phyloP scores from a whole-genome alignment of 64 coral and sea anemone species.

The Montipora foliosa region DNA sequence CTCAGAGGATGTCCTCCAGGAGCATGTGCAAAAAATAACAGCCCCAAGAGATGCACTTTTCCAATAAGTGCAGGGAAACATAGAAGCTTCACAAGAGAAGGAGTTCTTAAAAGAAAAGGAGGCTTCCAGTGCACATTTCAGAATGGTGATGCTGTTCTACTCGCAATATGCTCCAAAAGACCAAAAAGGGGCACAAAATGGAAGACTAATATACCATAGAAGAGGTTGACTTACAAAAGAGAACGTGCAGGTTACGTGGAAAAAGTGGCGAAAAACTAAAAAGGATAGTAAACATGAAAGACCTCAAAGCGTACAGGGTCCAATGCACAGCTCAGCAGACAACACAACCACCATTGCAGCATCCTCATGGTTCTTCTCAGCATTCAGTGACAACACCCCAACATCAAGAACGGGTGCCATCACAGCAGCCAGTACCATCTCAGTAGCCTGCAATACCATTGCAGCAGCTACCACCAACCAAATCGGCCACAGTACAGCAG shows the following conservation, averaged over 20 bases:
- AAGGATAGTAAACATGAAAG: neutral
- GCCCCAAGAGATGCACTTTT: neutral
- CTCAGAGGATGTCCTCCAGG: neutral
- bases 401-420: too few species aligned
- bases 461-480: too few species aligned
- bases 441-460: too few species aligned
- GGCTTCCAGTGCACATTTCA: constrained; percentile 15
- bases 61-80: constrained; percentile 2
- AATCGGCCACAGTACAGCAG: too few species aligned
- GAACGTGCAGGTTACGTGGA: neutral
- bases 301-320: neutral
- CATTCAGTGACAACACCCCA: too few species aligned
- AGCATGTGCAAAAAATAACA: neutral
- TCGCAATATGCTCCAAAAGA: constrained; percentile 35
- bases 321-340: too few species aligned
- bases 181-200: constrained; percentile 26
- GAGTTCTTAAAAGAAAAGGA: constrained; percentile 20
- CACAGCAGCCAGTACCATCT: too few species aligned
- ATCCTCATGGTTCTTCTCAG: too few species aligned
- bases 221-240: neutral
- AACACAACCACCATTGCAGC: too few species aligned
- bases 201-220: constrained; percentile 28
- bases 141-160: constrained; percentile 16
- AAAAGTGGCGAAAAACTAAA: neutral
- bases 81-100: constrained; percentile 38